Evolutionary conservation across 2,113 vertebrate genomes (phyloP), one percentile per base, ranked within the genome.

Genomic region (Leucopternis melanops): DNA sequence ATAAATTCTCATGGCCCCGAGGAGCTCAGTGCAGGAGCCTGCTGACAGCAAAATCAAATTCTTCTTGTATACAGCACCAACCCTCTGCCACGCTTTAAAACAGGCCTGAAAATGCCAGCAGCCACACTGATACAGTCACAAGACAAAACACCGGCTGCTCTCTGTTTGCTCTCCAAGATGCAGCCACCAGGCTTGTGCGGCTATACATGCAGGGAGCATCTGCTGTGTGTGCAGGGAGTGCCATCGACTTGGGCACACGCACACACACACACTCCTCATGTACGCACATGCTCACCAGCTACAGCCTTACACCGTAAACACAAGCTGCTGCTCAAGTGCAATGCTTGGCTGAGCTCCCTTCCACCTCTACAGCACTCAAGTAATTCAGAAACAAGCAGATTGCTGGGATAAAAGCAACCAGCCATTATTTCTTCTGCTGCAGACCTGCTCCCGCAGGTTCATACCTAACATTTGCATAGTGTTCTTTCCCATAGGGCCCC

Each of bases 91-190:
- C 0, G 0, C 88, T 92, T 57, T 57, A 16, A 59, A 90, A 31
- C 70, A 92, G 70, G 58, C 70, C 72, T 54, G 86, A 69, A 70
- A 90, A 66, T 57, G 63, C 62, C 73, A 72, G 86, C 95, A 94
- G 81, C 84, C 81, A 73, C 45, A 3, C 11, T 72, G 81, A 34
- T 38, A 58, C 0, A 75, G 92, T 61, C 89, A 81, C 86, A 67
- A 94, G 94, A 84, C 89, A 79, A 91, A 97, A 89, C 94, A 97
- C 88, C 27, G 20, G 57, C 97, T 96, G 97, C 61, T 97, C 85
- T 58, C 29, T 1, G 1, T 91, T 90, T 91, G 81, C 88, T 94
- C 42, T 54, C 18, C 8, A 16, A 57, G 80, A 52, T 45, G 66
- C 77, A 93, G 82, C 65, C 90, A 80, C 52, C 80, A 92, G 49